Base-by-base conservation (phyloP, 1,140 invertebrate species). In the Bombus superbus region DNA sequence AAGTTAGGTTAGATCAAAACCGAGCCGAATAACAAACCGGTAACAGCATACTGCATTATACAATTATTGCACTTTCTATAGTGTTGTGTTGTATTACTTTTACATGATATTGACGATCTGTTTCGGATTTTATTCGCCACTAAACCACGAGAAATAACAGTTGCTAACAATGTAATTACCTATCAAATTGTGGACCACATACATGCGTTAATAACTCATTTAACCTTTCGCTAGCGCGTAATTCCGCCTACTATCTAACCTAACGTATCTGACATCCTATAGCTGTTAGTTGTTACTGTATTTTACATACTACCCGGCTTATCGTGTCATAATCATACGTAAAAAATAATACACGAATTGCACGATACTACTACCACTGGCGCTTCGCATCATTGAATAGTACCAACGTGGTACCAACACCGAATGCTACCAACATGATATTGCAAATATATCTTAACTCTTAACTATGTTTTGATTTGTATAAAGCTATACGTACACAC, bases 241-340 rank as follows among this genome's bases (percentile, higher is more conserved):
- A 66, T 66, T 66, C 11, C 53, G 22, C 15, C 64, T 71, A 74
- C 42, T 22, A 47, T 59, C 77, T 64, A 81, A 74, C n/a, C 77
- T 73, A 81, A 81, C n/a, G 10, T 74, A 66, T 64, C 15, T 81
- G 59, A 74, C 83, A 85, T 85, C 59, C 72, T 84, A 74, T 73
- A 74, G 8, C n/a, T 40, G 57, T 73, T 81, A 81, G 22, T 22
- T 40, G 42, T 73, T 81, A 81, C 69, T 32, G 18, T 80, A 35
- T 40, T 38, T n/a, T 81, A 85, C 15, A 73, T 59, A 81, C 78
- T 81, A 85, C 8, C 83, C 83, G 78, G 77, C 71, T 53, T 66
- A 81, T 44, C 69, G 69, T 81, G 44, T 73, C 38, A 81, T 74
- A 85, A 81, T 81, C 68, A 22, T 59, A 74, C 42, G 59, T 38